Evolutionary conservation across 2,113 vertebrate genomes (phyloP).

Genomic region (Natator depressus): DNA sequence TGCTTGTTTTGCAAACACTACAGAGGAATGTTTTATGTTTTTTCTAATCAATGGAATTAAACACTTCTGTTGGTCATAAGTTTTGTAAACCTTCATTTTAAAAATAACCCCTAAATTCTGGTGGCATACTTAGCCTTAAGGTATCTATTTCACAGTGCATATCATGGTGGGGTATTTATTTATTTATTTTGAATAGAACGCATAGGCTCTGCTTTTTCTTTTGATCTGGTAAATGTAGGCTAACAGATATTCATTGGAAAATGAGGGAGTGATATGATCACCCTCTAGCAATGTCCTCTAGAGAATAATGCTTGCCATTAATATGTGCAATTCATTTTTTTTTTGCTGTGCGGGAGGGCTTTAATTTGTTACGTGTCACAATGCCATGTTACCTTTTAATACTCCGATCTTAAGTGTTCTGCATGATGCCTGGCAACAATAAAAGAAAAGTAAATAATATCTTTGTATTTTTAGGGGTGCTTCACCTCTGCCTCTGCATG

Average conservation of each 20-base stretch:
- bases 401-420: constrained; percentile 71
- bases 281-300: neutral
- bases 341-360: constrained; percentile 47
- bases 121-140: neutral
- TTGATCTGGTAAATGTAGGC: neutral
- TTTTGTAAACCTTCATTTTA: neutral
- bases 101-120: neutral
- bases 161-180: neutral
- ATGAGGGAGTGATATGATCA: neutral
- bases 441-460: constrained; percentile 48
- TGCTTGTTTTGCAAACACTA: neutral
- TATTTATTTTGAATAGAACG: neutral
- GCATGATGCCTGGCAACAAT: constrained; percentile 62
- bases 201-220: constrained; percentile 4
- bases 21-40: neutral
- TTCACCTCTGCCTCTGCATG: constrained; percentile 30
- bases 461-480: constrained; percentile 60
- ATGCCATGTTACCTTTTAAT: constrained; percentile 58
- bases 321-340: constrained; percentile 44
- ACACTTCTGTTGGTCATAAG: neutral
- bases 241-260: neutral
- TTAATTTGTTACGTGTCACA: constrained; percentile 64
- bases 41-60: neutral
- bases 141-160: neutral
- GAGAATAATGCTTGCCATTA: constrained; percentile 49